Percentiles rank a stretch among this genome's conserved stretches.
Evolutionary conservation across 2,113 vertebrate genomes (phyloP).

Genomic region (Sarotherodon lohbergeri): DNA sequence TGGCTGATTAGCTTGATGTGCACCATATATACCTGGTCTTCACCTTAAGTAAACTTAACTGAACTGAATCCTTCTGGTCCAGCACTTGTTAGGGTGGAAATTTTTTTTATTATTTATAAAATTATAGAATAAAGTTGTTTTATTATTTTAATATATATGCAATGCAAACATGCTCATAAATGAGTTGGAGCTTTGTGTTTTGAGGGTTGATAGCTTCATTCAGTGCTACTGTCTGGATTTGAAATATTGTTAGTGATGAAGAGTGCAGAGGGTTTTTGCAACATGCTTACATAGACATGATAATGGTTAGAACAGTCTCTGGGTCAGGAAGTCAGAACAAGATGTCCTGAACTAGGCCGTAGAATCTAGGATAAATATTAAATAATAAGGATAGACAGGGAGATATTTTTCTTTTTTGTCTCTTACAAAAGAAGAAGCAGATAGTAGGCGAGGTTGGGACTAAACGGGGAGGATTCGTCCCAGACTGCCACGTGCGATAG

Average conservation of each 20-base stretch:
- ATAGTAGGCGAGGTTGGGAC: neutral
- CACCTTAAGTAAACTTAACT: neutral
- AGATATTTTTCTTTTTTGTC: neutral
- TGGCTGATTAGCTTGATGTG: neutral
- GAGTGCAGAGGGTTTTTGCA: neutral
- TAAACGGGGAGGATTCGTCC: rapidly evolving
- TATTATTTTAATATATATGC: neutral
- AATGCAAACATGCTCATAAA: neutral
- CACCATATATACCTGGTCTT: rapidly evolving
- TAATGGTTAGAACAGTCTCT: neutral
- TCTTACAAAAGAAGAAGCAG: neutral
- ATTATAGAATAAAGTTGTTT: neutral
- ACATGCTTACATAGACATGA: neutral
- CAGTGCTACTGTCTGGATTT: neutral
- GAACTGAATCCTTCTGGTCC: neutral
- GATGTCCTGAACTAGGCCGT: neutral
- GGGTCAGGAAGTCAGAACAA: neutral
- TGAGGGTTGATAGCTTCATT: rapidly evolving
- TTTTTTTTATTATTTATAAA: neutral
- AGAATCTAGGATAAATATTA: neutral
- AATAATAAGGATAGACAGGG: neutral
- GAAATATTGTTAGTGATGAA: neutral
- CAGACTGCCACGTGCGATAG: neutral
- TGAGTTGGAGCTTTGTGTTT: rapidly evolving
- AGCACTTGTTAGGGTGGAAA: rapidly evolving